Evolutionary conservation across 53 echinoderm and acorn worm species (phyloP), one percentile per base, ranked within the genome.

Genomic region (Luidia sarsii): DNA sequence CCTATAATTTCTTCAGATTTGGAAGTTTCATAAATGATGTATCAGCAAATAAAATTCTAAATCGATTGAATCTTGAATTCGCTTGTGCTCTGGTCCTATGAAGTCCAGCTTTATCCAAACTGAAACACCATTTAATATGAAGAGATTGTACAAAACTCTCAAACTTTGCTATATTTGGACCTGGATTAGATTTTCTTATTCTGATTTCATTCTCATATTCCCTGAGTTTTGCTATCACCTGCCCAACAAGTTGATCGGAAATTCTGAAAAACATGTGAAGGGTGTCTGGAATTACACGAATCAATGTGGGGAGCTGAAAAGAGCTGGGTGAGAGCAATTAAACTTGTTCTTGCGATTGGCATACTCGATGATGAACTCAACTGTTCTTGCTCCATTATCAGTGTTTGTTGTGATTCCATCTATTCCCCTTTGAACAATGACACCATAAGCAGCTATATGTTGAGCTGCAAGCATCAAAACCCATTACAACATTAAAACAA

Each of bases 1-100:
- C n/a, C n/a, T n/a, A n/a, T n/a, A n/a, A n/a, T n/a, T n/a, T n/a
- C n/a, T 57, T 57, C 32, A 57, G 57, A 30, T 27, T 23, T 1
- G 57, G 2, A 0, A 57, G 28, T 57, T 57, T 57, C 1, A 0
- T 57, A 27, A 21, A 57, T 57, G 57, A 25, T 51, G 51, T 51
- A 2, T 3, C 57, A n/a, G 23, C 4, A 57, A 57, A 10, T 23
- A 57, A 0, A 3, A 21, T 1, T 25, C 57, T 3, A 57, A 57
- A 57, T 57, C 57, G 19, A 57, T 57, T 57, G 57, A n/a, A 57
- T 57, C 25, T 3, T 23, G 24, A 23, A 57, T 28, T 10, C 57
- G 57, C 57, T 27, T 23, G 24, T 57, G 57, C 57, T 57, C 57
- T 57, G 57, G 57, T n/a, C 57, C 57, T 4, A 28, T 23, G 8